Conservation (phyloP, 1,140 invertebrate species). For the Aphaenogaster rudis region DNA sequence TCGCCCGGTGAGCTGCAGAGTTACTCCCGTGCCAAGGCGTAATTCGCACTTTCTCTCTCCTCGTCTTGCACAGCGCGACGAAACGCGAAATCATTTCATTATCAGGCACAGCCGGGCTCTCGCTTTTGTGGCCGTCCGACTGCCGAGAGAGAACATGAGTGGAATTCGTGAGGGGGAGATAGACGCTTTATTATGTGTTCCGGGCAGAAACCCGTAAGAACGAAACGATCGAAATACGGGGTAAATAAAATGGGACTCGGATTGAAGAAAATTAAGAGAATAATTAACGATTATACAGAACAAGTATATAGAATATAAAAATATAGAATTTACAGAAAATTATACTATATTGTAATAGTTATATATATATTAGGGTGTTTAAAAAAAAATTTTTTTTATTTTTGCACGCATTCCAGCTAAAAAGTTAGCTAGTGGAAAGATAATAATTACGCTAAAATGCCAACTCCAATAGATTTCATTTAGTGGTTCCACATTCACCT, state of each 20-base stretch:
- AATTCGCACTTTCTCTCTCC: slow-evolving; percentile 62
- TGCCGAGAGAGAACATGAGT: background rate
- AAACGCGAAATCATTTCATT: slow-evolving; percentile 76
- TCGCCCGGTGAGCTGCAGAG: slow-evolving; percentile 55
- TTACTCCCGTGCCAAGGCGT: slow-evolving; percentile 68
- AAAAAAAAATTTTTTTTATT: too few species aligned
- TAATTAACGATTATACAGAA: background rate
- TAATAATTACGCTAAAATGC: too few species aligned
- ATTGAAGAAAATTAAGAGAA: background rate
- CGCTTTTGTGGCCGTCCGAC: slow-evolving; percentile 66
- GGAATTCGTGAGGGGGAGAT: slow-evolving; percentile 5
- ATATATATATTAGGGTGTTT: background rate
- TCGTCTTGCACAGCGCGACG: slow-evolving; percentile 57
- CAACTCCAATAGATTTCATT: too few species aligned
- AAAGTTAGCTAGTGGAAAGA: too few species aligned
- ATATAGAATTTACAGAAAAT: background rate
- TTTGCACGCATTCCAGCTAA: too few species aligned
- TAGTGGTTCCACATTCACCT: too few species aligned
- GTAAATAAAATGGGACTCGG: background rate
- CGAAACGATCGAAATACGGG: slow-evolving; percentile 18
- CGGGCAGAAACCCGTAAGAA: background rate
- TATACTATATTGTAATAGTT: background rate
- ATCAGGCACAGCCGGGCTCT: slow-evolving; percentile 66
- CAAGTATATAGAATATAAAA: background rate
- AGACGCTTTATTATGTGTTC: slow-evolving; percentile 45